Evolutionary conservation across 2,797 vertebrate genomes (phyloP).

Genomic region (Premnoplex brunnescens): DNA sequence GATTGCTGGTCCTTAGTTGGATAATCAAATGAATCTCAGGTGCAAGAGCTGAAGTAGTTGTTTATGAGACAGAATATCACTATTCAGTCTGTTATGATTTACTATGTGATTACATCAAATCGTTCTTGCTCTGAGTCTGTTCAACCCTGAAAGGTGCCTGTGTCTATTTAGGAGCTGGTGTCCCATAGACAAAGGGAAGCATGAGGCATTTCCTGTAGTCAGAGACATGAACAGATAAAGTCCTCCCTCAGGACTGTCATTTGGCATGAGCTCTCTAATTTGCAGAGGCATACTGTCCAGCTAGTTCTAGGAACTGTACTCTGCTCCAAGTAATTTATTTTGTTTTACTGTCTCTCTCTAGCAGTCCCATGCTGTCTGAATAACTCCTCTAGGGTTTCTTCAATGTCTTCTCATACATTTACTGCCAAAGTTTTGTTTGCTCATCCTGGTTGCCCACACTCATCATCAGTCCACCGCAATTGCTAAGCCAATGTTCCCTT

Average conservation of each 20-base stretch:
- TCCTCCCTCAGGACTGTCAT: background rate
- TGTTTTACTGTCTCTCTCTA: background rate
- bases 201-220: background rate
- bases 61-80: background rate
- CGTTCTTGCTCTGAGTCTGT: background rate
- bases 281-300: background rate
- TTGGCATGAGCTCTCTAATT: background rate
- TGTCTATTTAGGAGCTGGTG: background rate
- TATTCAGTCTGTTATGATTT: background rate
- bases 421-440: background rate
- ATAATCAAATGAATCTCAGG: background rate
- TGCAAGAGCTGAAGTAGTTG: background rate
- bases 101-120: background rate
- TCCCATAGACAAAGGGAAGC: background rate
- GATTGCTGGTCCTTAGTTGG: background rate
- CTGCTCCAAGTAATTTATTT: background rate
- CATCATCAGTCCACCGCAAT: background rate
- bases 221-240: background rate
- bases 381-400: background rate
- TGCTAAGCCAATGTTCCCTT: rapidly evolving
- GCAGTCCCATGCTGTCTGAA: background rate
- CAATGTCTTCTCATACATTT: background rate
- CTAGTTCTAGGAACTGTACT: background rate
- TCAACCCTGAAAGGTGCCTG: background rate
- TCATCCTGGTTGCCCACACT: background rate